phyloP scores from a whole-genome alignment of 1,140 invertebrate genomes.

The Drosophila navojoa region DNA sequence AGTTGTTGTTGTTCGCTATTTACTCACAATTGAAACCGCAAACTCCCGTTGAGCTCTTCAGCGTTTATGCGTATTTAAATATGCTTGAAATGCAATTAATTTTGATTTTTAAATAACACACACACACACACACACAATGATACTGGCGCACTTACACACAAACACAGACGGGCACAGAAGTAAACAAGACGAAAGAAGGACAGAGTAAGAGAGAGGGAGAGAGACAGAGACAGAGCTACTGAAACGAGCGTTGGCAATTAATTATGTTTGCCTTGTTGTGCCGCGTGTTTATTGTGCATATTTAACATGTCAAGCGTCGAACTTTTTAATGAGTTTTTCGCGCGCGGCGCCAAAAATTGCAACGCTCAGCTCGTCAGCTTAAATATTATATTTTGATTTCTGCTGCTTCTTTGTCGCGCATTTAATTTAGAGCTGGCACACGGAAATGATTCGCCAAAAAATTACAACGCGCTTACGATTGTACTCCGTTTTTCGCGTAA shows the following conservation, averaged over 20 bases:
- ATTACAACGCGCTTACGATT: constrained; percentile 25
- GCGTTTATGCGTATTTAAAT: constrained; percentile 62
- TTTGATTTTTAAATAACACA: constrained; percentile 55
- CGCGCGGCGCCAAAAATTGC: constrained; percentile 9
- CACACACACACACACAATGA: constrained; percentile 24
- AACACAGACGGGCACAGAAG: background rate
- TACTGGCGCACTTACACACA: background rate
- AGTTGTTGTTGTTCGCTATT: constrained; percentile 44
- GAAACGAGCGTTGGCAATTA: constrained; percentile 49
- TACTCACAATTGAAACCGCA: constrained; percentile 61
- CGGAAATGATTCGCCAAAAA: constrained; percentile 25
- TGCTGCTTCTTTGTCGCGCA: constrained; percentile 8
- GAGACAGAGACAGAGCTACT: constrained; percentile 1
- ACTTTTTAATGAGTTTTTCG: constrained; percentile 38
- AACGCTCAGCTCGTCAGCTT: background rate
- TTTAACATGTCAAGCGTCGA: constrained; percentile 44
- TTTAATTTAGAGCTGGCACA: constrained; percentile 12
- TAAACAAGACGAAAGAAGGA: background rate
- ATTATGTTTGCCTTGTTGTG: constrained; percentile 67
- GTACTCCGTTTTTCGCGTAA: constrained; percentile 22
- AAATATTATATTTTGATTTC: constrained; percentile 3
- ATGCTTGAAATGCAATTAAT: constrained; percentile 74
- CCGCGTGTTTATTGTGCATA: constrained; percentile 54
- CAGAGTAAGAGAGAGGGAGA: background rate
- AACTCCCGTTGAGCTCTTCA: constrained; percentile 34